Base-by-base conservation (phyloP, 2,888 invertebrate genomes). In the Aspidiotus destructor region DNA sequence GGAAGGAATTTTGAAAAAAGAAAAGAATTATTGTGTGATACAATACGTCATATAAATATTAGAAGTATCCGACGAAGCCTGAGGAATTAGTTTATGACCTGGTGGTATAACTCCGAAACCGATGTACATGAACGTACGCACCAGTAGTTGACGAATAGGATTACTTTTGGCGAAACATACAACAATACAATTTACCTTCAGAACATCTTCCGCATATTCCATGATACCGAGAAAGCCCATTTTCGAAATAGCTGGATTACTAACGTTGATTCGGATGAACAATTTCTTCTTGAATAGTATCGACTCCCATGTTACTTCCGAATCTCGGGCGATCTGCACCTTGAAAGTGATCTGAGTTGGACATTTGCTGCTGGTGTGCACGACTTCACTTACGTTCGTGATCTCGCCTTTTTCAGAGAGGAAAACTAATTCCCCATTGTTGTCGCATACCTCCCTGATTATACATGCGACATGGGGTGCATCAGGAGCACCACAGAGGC, bases 401-500 rank as follows among this genome's bases (percentile, higher is more conserved):
- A 63, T 63, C 62, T 64, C 60, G 67, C 60, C 54, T 69, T 70
- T 70, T 63, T 69, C 70, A 71, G 72, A 72, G 71, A 72, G 71
- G 60, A 68, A 64, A 68, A 72, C 70, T 68, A 64, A 63, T 54
- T 82, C 83, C 84, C 84, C 84, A 84, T 84, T 83, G 81, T 84
- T 84, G 83, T 81, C 83, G 84, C 69, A 61, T 62, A 84, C 84
- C 84, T 84, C 84, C 83, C 83, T 81, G 77, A 79, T 77, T 72
- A 78, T 62, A 62, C 67, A 69, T 84, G 85, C 85, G 84, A 86
- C 86, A 84, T 86, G 90, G 89, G 94, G 93, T 86, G 86, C 95
- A 95, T 96, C 96, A 97, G 95, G 95, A 96, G 90, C 94, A 95
- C 92, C 91, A 95, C 95, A 90, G 95, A 94, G 95, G 95, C 94